Conservation (phyloP, 92 coral and sea anemone genomes). For the Epizoanthus rinbou region DNA sequence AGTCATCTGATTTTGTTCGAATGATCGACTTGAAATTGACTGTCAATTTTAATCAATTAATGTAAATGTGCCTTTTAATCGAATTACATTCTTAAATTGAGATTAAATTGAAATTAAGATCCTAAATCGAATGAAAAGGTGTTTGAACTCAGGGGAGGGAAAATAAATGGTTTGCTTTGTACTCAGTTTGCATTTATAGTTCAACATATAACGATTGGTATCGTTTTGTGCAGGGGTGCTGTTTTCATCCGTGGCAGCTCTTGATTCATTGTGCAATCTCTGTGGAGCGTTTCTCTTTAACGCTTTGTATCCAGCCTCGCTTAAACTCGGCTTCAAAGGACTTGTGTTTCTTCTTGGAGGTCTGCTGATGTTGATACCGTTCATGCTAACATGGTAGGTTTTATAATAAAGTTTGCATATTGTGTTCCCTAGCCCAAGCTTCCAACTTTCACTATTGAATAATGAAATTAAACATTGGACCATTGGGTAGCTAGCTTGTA, state of each 20-base stretch:
- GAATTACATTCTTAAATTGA: too few relatives aligned
- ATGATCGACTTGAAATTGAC: too few relatives aligned
- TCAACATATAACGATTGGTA: background rate
- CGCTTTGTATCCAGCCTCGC: constrained; percentile 69
- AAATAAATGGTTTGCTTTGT: too few relatives aligned
- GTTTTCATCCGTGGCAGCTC: constrained; percentile 75
- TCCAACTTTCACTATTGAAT: background rate
- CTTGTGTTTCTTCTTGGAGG: constrained; percentile 72
- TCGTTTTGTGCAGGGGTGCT: constrained; percentile 63
- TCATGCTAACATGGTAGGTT: constrained; percentile 59
- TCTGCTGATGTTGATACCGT: constrained; percentile 48
- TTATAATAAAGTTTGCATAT: background rate
- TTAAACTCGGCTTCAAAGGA: constrained; percentile 63
- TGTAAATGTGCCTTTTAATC: too few relatives aligned
- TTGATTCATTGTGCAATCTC: constrained; percentile 69
- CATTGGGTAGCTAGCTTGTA: too few relatives aligned
- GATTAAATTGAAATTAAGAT: too few relatives aligned
- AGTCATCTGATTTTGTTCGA: too few relatives aligned
- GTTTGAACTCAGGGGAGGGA: too few relatives aligned
- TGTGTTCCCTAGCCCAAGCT: constrained; percentile 48
- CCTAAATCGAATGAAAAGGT: too few relatives aligned
- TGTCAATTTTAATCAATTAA: too few relatives aligned
- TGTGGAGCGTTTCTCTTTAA: constrained; percentile 68
- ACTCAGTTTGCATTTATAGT: too few relatives aligned
- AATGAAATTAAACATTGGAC: too few relatives aligned